Conservation (phyloP, 2,888 invertebrate genomes). For the Eurytoma californica region DNA sequence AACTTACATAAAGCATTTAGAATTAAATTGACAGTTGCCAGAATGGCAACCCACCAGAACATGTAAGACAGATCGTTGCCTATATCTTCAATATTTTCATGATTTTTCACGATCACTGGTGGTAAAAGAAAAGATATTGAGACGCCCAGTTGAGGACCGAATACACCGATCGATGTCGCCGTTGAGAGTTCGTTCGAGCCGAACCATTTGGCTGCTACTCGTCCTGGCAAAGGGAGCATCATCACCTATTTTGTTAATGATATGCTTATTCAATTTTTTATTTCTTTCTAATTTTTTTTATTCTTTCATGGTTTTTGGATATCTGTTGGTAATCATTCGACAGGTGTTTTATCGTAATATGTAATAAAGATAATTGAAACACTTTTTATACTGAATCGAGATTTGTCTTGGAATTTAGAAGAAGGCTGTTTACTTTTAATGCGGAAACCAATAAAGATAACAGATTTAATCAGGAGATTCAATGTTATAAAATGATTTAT, state of each 20-base stretch:
- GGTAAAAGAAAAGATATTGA: constrained; percentile 84
- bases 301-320: too few species aligned
- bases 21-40: constrained; percentile 78
- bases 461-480: too few species aligned
- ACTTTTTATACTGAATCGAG: too few species aligned
- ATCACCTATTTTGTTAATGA: constrained; percentile 76
- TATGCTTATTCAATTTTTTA: background rate
- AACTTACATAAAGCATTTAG: constrained; percentile 76
- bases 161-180: constrained; percentile 84
- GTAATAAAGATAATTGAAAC: background rate
- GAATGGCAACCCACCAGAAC: constrained; percentile 66
- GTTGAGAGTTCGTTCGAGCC: constrained; percentile 79
- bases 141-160: constrained; percentile 85
- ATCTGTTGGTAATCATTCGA: too few species aligned
- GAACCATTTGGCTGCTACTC: constrained; percentile 84
- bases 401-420: too few species aligned
- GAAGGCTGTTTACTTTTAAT: too few species aligned
- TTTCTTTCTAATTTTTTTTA: too few species aligned
- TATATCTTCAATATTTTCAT: constrained; percentile 74
- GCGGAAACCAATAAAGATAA: too few species aligned
- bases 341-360: too few species aligned
- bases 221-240: constrained; percentile 81
- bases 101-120: constrained; percentile 77
- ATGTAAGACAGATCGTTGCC: constrained; percentile 71
- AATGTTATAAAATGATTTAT: too few species aligned